Conservation (phyloP, 2,113 vertebrate species). For the Protomyctophum bolini region DNA sequence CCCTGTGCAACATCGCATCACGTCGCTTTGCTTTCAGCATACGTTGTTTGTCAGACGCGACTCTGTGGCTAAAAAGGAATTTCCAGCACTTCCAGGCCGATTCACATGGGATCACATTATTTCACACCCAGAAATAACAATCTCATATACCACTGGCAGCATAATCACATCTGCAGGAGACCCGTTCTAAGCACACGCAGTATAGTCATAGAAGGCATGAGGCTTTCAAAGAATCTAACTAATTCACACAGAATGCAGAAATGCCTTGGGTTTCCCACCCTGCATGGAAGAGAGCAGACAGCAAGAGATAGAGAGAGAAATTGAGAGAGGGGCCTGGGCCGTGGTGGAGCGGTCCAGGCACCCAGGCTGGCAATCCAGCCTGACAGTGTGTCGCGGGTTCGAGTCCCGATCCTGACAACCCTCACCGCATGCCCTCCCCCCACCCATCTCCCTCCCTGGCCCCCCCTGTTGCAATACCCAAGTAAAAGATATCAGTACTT, state of each 20-base stretch:
- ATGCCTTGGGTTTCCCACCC: constrained; percentile 46
- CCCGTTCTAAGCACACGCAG: constrained; percentile 39
- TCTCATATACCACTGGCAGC: constrained; percentile 62
- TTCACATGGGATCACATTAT: constrained; percentile 57
- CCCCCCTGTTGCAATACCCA: too few relatives aligned
- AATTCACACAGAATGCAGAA: constrained; percentile 51
- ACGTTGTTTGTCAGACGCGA: constrained; percentile 60
- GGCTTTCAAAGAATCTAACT: constrained; percentile 18
- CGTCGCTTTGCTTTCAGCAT: constrained; percentile 50
- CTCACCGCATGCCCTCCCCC: too few relatives aligned
- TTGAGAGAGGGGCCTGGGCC: neutral
- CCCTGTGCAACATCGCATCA: constrained; percentile 57
- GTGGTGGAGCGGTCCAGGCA: too few relatives aligned
- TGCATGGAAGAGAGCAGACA: constrained; percentile 17
- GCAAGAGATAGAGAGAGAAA: constrained; percentile 14
- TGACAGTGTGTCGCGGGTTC: too few relatives aligned
- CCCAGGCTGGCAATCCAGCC: too few relatives aligned
- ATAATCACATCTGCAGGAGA: constrained; percentile 66
- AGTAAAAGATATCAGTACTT: too few relatives aligned
- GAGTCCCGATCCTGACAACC: too few relatives aligned
- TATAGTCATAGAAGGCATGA: neutral
- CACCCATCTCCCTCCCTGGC: too few relatives aligned
- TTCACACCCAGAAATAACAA: constrained; percentile 59
- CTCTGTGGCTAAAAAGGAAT: constrained; percentile 35
- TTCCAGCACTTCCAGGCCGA: constrained; percentile 48